Evolutionary conservation across 1,140 invertebrate genomes (phyloP), one percentile per base, ranked within the genome.

Genomic region (Pseudomyrmex pallidus): DNA sequence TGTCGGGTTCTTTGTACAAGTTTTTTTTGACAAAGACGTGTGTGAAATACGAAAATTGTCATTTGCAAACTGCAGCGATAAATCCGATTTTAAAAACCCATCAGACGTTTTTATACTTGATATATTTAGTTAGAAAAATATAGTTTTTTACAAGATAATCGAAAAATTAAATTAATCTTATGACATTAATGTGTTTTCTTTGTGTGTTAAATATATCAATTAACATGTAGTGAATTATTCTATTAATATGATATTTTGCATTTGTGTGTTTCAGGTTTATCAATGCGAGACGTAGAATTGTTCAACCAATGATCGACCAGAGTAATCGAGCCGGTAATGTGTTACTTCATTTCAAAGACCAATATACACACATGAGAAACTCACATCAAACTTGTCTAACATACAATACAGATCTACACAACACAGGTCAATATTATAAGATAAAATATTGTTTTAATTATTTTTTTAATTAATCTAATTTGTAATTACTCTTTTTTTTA

Each of bases 251-350:
- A 85, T 22, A 67, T 73, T 57, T 83, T 86, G 20, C 56, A 74
- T 91, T 64, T 86, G 80, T 92, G 91, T 95, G 92, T 97, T 96
- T 82, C 96, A 98, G 98, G 98, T 99, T 99, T 94, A 99, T 99
- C 94, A 99, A 99, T 95, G 98, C 98, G 92, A 96, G 98, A 95
- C 97, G 98, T 95, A 97, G 98, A 96, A 99, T 99, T 95, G 97
- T 99, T 87, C 98, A 98, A 93, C 98, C 98, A 72, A 98, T 99
- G 98, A 98, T 99, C 92, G 98, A 98, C 96, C 98, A 98, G 96
- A 99, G 98, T 93, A 99, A 99, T 96, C 96, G 98, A 97, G 98
- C 98, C 96, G 98, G 98, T 98, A 97, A 97, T 96, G 96, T 86
- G 85, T 35, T 35, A 35, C 5, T 35, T 35, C 35, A 88, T 61